Percentiles rank a stretch among this genome's conserved stretches.
Evolutionary conservation across 2,888 invertebrate species (phyloP).

Genomic region (Oeneis ivallda): DNA sequence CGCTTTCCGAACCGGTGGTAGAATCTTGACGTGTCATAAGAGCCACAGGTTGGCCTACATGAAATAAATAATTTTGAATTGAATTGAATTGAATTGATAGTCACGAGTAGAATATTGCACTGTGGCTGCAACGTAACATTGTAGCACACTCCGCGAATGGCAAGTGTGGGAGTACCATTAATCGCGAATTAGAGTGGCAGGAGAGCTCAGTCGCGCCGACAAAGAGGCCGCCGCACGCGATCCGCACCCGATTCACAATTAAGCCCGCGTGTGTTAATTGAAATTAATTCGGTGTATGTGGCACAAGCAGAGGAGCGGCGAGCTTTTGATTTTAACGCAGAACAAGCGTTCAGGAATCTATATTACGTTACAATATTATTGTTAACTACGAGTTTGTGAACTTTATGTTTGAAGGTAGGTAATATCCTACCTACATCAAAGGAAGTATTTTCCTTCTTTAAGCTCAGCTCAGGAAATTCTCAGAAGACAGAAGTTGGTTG

Average conservation of each 20-base stretch:
- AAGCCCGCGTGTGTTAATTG: constrained; percentile 81
- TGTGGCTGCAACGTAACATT: neutral
- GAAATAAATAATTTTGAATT: no score
- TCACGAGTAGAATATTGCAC: no score
- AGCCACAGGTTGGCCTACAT: no score
- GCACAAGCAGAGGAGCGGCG: constrained; percentile 51
- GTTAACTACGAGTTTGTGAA: no score
- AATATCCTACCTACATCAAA: no score
- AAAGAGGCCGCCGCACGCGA: constrained; percentile 80
- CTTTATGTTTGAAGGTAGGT: no score
- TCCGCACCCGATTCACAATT: constrained; percentile 77
- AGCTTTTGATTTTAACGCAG: constrained; percentile 21
- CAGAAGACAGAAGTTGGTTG: no score
- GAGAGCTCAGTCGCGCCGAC: constrained; percentile 57
- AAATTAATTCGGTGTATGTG: constrained; percentile 76
- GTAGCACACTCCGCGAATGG: neutral
- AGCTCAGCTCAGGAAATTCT: no score
- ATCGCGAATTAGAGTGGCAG: constrained; percentile 63
- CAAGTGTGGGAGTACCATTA: constrained; percentile 5
- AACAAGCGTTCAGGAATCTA: constrained; percentile 13
- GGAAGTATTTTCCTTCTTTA: no score
- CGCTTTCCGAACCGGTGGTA: no score
- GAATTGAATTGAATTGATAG: no score
- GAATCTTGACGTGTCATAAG: no score
- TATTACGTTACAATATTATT: neutral